Base-by-base conservation (phyloP, 2,888 invertebrate species). In the Omphaloscelis lunosa region DNA sequence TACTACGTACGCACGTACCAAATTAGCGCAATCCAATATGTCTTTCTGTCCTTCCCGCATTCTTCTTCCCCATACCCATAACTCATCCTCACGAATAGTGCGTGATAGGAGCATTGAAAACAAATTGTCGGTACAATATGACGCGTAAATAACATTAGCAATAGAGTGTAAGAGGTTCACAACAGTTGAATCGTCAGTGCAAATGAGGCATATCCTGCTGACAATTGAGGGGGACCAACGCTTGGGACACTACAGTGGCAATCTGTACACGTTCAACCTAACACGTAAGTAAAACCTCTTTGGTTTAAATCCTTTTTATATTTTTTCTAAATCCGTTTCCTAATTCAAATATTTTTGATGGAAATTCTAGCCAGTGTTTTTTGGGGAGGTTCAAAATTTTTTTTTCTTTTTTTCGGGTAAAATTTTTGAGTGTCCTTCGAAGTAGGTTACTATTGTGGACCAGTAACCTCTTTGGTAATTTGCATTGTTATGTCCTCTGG, bases 171-270 rank as follows among this genome's bases (percentile, higher is more conserved):
- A 91, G 91, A 92, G 90, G 87, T 80, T 82, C 86, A 92, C 94
- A 95, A 94, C 94, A 92, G 80, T 81, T 90, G 82, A 85, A 92
- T 92, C 93, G 92, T 94, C 94, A 92, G 91, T 87, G 89, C 92
- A 93, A 95, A 96, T 93, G 89, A 93, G 93, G 82, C 82, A 93
- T 93, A 96, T 96, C 96, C 96, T 96, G 96, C 88, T 77, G 83
- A 72, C 93, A 95, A 96, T 95, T 95, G 95, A 84, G 90, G 89
- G 86, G 89, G 91, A 88, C 91, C 77, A 86, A 73, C 84, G 87
- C 82, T 82, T 83, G 82, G 82, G 74, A 86, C 80, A 72, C 76
- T 74, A 74, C 92, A 91, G 91, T 92, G 89, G 79, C 84, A 87
- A 74, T 83, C 89, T 86, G 91, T 84, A 84, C 80, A 89, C 86